phyloP scores from a whole-genome alignment of 23 tunicate species.

The Botrylloides violaceus region DNA sequence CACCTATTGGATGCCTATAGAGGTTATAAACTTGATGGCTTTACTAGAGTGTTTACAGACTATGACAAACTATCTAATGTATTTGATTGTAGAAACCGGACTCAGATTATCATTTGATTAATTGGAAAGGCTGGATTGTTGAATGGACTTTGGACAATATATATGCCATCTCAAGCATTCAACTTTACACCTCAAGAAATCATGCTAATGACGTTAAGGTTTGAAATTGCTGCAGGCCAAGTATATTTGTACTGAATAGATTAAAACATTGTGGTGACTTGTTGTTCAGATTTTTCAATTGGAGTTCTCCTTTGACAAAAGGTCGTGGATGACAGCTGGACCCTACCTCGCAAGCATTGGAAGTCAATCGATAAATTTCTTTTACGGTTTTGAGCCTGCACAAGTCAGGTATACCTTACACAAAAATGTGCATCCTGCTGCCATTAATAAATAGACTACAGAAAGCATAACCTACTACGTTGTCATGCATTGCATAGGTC shows the following conservation, averaged over 20 bases:
- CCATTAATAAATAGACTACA: too few relatives aligned
- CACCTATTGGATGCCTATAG: conserved; percentile 85
- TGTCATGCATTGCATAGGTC: too few relatives aligned
- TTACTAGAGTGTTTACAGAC: neutral
- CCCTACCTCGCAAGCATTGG: conserved; percentile 37
- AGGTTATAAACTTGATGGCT: conserved; percentile 23
- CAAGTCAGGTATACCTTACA: conserved; percentile 36
- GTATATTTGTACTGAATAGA: neutral
- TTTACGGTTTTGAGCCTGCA: conserved; percentile 46
- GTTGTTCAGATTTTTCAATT: conserved; percentile 43
- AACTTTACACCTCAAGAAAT: conserved; percentile 51
- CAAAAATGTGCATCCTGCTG: too few relatives aligned
- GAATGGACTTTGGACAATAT: conserved; percentile 28
- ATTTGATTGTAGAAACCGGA: neutral
- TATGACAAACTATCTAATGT: neutral
- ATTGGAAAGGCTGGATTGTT: conserved; percentile 74
- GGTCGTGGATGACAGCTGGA: conserved; percentile 41
- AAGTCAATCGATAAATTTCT: conserved; percentile 35
- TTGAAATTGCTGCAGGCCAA: neutral
- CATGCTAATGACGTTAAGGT: conserved; percentile 74
- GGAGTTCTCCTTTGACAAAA: conserved; percentile 24
- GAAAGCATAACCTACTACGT: too few relatives aligned
- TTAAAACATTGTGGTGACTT: too few relatives aligned
- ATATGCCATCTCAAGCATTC: conserved; percentile 52
- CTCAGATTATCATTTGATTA: neutral